phyloP scores from a whole-genome alignment of 2,113 vertebrate species.

The Orthonyx spaldingii region DNA sequence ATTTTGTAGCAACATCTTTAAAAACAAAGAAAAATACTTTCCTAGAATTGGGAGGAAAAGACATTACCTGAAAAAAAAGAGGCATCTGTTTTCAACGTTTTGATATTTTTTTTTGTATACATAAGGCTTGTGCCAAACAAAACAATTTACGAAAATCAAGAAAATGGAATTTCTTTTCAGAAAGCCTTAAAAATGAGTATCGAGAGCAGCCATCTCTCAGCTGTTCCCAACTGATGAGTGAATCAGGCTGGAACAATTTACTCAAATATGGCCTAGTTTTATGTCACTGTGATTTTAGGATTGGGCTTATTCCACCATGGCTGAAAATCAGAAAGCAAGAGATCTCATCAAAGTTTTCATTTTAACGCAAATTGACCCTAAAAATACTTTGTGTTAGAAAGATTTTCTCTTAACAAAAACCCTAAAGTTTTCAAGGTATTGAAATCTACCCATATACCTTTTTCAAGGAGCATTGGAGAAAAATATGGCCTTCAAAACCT shows the following conservation, averaged over 20 bases:
- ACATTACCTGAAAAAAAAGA: background rate
- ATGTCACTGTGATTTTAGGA: background rate
- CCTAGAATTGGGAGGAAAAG: background rate
- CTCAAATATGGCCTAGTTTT: background rate
- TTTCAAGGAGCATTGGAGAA: background rate
- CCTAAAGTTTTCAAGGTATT: background rate
- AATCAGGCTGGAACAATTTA: background rate
- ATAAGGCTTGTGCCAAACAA: background rate
- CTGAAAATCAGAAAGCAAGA: background rate
- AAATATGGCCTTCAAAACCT: background rate
- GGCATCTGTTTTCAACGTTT: background rate
- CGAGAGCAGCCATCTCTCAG: background rate
- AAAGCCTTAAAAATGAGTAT: background rate
- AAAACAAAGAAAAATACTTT: background rate
- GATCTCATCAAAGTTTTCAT: background rate
- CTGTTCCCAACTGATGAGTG: background rate
- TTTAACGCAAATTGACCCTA: background rate
- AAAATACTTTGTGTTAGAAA: background rate
- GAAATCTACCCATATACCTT: background rate
- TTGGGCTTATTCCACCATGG: background rate
- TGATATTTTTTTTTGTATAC: background rate
- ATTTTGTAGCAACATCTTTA: background rate
- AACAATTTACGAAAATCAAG: background rate
- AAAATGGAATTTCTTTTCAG: background rate
- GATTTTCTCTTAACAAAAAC: background rate